phyloP scores from a whole-genome alignment of 2,888 invertebrate genomes.

The Diplazon laetatorius region DNA sequence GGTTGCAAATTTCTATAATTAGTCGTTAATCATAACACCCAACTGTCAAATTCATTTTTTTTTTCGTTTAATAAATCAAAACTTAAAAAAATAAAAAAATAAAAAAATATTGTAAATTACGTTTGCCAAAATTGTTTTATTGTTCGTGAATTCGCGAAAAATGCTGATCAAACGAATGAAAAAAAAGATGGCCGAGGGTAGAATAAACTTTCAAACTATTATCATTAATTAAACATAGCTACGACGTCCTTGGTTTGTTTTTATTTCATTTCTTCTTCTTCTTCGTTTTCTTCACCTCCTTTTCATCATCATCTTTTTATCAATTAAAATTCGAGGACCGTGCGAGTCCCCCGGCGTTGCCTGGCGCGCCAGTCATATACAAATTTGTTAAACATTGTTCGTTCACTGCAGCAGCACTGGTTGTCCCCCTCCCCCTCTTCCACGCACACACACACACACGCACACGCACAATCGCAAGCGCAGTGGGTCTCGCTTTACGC shows the following conservation, averaged over 20 bases:
- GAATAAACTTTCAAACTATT: slow-evolving; percentile 58
- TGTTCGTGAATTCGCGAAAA: slow-evolving; percentile 9
- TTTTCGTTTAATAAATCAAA: too few species aligned
- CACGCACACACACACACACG: too few species aligned
- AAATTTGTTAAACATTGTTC: slow-evolving; percentile 78
- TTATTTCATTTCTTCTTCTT: too few species aligned
- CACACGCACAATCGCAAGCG: too few species aligned
- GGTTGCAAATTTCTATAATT: background rate
- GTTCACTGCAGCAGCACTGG: slow-evolving; percentile 72
- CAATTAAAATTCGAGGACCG: slow-evolving; percentile 71
- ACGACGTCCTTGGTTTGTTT: slow-evolving; percentile 65
- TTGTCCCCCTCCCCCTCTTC: slow-evolving; percentile 6
- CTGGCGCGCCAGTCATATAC: slow-evolving; percentile 66
- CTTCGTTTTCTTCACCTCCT: too few species aligned
- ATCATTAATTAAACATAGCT: slow-evolving; percentile 65
- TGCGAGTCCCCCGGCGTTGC: slow-evolving; percentile 51
- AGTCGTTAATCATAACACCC: too few species aligned
- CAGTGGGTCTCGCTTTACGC: too few species aligned
- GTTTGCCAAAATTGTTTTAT: too few species aligned
- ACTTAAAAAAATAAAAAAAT: too few species aligned
- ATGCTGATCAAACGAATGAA: slow-evolving; percentile 16
- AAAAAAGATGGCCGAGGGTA: slow-evolving; percentile 47
- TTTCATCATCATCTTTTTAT: too few species aligned
- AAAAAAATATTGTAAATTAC: too few species aligned
- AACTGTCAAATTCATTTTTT: too few species aligned